Evolutionary conservation across 2,888 invertebrate genomes (phyloP), one percentile per base, ranked within the genome.

Genomic region (Megamerina dolium): DNA sequence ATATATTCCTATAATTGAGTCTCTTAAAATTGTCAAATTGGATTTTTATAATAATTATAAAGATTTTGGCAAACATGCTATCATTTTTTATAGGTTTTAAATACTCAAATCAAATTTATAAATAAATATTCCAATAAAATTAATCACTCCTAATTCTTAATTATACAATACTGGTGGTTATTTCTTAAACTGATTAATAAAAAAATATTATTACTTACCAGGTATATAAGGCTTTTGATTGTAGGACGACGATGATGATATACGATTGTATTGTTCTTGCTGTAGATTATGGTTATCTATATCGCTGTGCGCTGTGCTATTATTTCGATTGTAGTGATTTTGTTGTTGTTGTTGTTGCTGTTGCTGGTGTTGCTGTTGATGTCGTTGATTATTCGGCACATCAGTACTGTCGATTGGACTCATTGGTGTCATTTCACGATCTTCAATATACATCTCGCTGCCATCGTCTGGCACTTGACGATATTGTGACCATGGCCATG

Each of bases 401-500:
- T 69, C 70, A 51, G 68, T 67, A 61, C 68, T 71, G 54, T 63
- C 64, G 44, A 68, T 63, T 57, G 71, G 69, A 60, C 75, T 73
- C 64, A 75, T 74, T 53, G 77, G 73, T 54, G 70, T 72, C 65
- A 72, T 64, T 60, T 74, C 74, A 53, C 74, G 68, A 64, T 76
- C 76, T 57, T 75, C 74, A 51, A 76, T 69, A 51, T 74, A 75
- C 62, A 76, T 66, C 56, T 75, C 75, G 66, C 79, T 79, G 46
- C 77, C 77, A 63, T 81, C 81, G 64, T 80, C 80, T 53, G 76
- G 77, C 46, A 80, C 79, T 46, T 78, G 79, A 52, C 77, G 75
- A 61, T 80, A 80, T 56, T 75, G 75, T n/a, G 66, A 57, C 56
- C 74, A 74, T 53, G 75, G 75, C 68, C 76, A 79, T 56, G 75